These are phyloP conservation scores for Exocentrus adspersus DNA, from an alignment of 2,888 invertebrate species.

Conservation along the genomic window DNA sequence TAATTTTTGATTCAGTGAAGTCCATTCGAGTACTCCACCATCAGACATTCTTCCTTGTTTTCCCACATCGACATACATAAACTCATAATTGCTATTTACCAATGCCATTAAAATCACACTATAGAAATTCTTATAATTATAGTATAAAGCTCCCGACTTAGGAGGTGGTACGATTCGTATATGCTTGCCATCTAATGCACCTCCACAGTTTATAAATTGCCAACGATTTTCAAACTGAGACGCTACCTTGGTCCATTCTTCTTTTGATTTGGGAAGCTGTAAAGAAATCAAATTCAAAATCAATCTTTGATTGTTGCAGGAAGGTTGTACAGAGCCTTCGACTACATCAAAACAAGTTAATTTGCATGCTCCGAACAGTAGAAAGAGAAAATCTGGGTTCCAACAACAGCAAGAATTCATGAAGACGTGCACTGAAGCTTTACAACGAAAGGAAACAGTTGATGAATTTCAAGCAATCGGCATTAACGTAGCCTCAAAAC, in stretches of 20 bases:
- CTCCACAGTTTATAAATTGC: conserved; percentile 23
- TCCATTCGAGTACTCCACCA: background rate
- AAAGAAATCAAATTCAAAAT: background rate
- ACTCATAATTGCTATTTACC: background rate
- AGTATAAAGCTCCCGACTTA: background rate
- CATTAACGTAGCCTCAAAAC: conserved; percentile 22
- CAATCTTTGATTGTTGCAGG: background rate
- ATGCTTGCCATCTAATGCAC: conserved; percentile 18
- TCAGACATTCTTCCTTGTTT: conserved; percentile 5
- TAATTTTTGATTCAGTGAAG: too few relatives aligned
- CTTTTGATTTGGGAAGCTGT: background rate
- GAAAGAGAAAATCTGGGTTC: background rate
- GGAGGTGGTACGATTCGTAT: conserved; percentile 3
- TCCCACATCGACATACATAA: background rate
- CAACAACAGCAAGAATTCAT: too few relatives aligned
- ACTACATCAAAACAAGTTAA: too few relatives aligned
- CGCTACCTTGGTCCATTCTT: background rate
- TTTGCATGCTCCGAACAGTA: too few relatives aligned
- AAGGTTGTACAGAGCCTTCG: too few relatives aligned
- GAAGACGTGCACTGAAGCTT: too few relatives aligned
- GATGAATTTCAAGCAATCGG: conserved; percentile 30
- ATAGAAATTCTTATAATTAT: background rate
- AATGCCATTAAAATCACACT: conserved; percentile 4
- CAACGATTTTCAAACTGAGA: conserved; percentile 10
- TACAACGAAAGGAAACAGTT: background rate